Evolutionary conservation across 2,113 vertebrate species (phyloP).

Genomic region (Lynx canadensis): DNA sequence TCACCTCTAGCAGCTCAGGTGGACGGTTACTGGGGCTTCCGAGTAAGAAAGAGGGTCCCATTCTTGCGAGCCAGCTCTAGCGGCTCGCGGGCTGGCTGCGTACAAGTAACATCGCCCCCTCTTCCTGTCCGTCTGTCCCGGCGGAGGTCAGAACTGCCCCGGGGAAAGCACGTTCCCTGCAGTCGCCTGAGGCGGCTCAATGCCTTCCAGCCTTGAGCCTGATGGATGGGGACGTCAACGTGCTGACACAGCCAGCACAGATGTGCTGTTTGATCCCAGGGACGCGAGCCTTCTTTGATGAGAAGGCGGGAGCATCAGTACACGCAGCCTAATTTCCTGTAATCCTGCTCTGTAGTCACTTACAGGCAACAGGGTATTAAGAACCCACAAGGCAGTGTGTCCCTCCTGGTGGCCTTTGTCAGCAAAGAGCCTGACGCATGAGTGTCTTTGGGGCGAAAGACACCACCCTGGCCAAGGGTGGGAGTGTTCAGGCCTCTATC

Average conservation of each 20-base stretch:
- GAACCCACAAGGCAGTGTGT: background rate
- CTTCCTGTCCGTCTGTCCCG: accelerated
- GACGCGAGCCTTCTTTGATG: conserved; percentile 51
- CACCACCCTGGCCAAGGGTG: background rate
- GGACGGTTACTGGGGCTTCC: conserved; percentile 82
- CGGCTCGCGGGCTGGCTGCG: background rate
- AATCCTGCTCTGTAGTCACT: conserved; percentile 23
- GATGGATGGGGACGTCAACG: background rate
- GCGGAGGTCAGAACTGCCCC: background rate
- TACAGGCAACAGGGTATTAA: background rate
- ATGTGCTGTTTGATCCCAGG: conserved; percentile 51
- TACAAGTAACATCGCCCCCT: background rate
- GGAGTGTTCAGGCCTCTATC: background rate
- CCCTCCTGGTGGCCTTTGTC: background rate
- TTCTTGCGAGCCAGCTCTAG: conserved; percentile 69
- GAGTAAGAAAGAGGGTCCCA: conserved; percentile 64
- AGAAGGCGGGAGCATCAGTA: conserved; percentile 34
- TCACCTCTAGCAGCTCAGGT: conserved; percentile 72
- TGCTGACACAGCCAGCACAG: background rate
- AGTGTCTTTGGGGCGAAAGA: background rate
- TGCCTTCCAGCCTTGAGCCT: background rate
- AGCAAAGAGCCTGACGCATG: background rate
- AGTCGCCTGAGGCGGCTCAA: background rate
- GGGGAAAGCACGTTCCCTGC: background rate
- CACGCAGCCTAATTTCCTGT: conserved; percentile 38